Percentiles rank a stretch among this genome's conserved stretches.
Evolutionary conservation across 1,140 invertebrate species (phyloP).

Genomic region (Zaprionus ghesquierei): DNA sequence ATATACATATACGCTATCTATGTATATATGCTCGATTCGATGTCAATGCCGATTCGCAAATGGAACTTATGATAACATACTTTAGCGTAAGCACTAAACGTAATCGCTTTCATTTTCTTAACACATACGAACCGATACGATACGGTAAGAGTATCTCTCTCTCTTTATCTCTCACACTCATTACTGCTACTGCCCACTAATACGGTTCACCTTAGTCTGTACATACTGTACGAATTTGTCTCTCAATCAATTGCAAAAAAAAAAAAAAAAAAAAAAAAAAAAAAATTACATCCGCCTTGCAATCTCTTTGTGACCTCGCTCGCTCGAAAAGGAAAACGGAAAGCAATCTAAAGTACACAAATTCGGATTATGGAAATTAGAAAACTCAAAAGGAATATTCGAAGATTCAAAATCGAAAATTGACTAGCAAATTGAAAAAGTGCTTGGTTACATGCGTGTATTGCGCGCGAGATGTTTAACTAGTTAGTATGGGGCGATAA

Average conservation of each 20-base stretch:
- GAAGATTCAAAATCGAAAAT: not conserved
- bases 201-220: not conserved
- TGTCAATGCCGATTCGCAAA: not conserved
- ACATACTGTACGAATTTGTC: constrained; percentile 16
- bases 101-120: not conserved
- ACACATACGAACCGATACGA: not conserved
- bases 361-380: not conserved
- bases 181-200: constrained; percentile 1
- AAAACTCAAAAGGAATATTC: not conserved
- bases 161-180: no score
- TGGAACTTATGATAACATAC: constrained; percentile 33
- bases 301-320: constrained; percentile 29
- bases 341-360: constrained; percentile 46
- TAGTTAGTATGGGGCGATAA: not conserved
- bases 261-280: no score
- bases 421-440: not conserved
- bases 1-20: not conserved
- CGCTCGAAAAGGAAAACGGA: constrained; percentile 31
- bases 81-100: not conserved
- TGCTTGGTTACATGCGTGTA: not conserved
- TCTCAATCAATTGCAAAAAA: not conserved
- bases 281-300: constrained; percentile 8
- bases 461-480: not conserved
- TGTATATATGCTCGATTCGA: not conserved
- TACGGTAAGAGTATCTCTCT: not conserved